phyloP scores from a whole-genome alignment of 2,113 vertebrate species.

The Perca flavescens region DNA sequence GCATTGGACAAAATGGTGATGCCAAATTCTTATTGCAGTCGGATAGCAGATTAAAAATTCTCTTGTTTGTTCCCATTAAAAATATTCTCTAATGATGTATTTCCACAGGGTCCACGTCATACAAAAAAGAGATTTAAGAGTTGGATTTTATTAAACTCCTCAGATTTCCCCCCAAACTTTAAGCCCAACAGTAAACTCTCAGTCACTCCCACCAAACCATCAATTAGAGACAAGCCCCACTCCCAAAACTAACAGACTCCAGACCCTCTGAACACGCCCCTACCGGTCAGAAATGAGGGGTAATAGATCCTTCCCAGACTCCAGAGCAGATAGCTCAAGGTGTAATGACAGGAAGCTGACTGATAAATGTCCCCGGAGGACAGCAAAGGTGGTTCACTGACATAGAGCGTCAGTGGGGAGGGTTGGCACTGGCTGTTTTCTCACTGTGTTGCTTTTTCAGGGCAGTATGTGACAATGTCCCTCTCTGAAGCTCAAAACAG shows the following conservation, averaged over 20 bases:
- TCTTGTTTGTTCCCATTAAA: not conserved
- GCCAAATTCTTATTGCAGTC: not conserved
- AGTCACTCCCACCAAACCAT: slow-evolving; percentile 27
- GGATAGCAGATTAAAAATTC: not conserved
- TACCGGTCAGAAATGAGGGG: slow-evolving; percentile 10
- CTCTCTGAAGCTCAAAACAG: not conserved
- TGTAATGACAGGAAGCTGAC: slow-evolving; percentile 30
- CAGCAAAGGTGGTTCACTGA: slow-evolving; percentile 8
- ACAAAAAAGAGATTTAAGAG: not conserved
- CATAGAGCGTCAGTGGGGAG: not conserved
- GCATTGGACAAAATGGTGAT: not conserved
- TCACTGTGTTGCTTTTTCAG: slow-evolving; percentile 13
- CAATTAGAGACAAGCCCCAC: slow-evolving; percentile 11
- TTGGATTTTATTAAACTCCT: not conserved
- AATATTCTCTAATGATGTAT: not conserved
- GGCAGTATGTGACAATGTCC: not conserved
- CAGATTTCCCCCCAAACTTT: slow-evolving; percentile 15
- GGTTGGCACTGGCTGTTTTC: not conserved
- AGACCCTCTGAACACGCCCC: slow-evolving; percentile 32
- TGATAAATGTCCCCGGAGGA: slow-evolving; percentile 22
- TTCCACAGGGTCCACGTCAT: not conserved
- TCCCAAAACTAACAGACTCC: slow-evolving; percentile 4
- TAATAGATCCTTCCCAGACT: not conserved
- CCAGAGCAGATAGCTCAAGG: slow-evolving; percentile 16
- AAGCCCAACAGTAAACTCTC: not conserved